Base-by-base conservation (phyloP, 2,113 vertebrate genomes). In the Pelobates fuscus region DNA sequence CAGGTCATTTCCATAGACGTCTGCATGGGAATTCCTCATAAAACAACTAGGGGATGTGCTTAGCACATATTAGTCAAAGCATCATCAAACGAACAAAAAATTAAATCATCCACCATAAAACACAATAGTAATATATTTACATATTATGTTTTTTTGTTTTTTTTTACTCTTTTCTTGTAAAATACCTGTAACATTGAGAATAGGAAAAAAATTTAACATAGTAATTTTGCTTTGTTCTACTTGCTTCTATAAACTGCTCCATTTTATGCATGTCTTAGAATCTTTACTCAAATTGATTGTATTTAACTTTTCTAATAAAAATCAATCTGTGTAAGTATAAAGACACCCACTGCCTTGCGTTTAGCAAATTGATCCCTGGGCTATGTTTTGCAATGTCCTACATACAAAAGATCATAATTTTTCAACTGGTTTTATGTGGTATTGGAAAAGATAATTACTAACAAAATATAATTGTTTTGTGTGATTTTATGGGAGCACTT, bases 31-130 rank as follows among this genome's bases (percentile, higher is more conserved):
- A 58, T 71, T 67, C 41, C 46, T 14, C 54, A 18, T 24, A 8
- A 18, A 24, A 17, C 72, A 63, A 75, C 72, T 46, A 75, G 72
- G 64, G 72, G 72, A 59, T 75, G 72, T 75, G 54, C 72, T 75
- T 59, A 67, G 26, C 63, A 59, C 63, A 60, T 49, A 24, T 23
- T 52, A 52, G 10, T 37, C 32, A 37, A n/a, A 37, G 5, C 32
- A 37, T 37, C 32, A 37, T 37, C 32, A 10, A 5, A 37, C 32
- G 32, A 37, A 10, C 32, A 37, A 37, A 49, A 4, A 49, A 17
- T 2, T 30, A 70, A 37, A 37, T 49, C 17, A 18, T 49, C 17
- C 17, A 49, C 15, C 3, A 49, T 18, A 49, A 49, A 14, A 4
- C 4, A 14, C 15, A 17, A 49, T 49, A 1, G 12, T 49, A 49